Percentiles rank a stretch among this genome's conserved stretches.
phyloP scores from a whole-genome alignment of 2,113 vertebrate genomes.

The Tapirus terrestris region DNA sequence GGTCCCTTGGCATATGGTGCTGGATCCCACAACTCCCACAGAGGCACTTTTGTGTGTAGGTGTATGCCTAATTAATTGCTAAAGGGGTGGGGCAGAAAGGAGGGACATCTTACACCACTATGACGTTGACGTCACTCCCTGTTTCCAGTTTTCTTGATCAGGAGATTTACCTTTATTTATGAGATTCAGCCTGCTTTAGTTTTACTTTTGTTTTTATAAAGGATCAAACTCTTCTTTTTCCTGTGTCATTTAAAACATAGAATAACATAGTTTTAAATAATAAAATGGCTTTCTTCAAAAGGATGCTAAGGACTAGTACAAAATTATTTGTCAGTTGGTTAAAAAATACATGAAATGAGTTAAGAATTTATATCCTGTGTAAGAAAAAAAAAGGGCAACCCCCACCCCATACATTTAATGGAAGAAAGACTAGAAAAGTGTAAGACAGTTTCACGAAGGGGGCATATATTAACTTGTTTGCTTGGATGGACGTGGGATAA shows the following conservation, averaged over 20 bases:
- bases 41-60: background rate
- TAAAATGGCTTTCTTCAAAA: background rate
- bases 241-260: background rate
- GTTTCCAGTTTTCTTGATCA: background rate
- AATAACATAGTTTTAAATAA: background rate
- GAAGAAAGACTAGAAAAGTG: background rate
- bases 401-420: background rate
- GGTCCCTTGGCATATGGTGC: background rate
- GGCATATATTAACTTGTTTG: background rate
- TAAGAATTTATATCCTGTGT: background rate
- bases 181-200: background rate
- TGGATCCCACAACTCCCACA: background rate
- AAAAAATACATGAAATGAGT: background rate
- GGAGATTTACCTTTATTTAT: background rate
- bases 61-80: background rate
- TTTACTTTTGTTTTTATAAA: background rate
- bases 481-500: background rate
- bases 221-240: background rate
- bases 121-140: background rate
- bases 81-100: background rate
- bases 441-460: background rate
- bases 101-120: background rate
- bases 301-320: background rate
- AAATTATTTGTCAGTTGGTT: background rate
- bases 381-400: background rate